A percentile compares a stretch with the other conserved stretches of the same genome.
These are phyloP conservation scores for Troides helena DNA, from an alignment of 2,888 invertebrate species.

Conservation along the genomic window DNA sequence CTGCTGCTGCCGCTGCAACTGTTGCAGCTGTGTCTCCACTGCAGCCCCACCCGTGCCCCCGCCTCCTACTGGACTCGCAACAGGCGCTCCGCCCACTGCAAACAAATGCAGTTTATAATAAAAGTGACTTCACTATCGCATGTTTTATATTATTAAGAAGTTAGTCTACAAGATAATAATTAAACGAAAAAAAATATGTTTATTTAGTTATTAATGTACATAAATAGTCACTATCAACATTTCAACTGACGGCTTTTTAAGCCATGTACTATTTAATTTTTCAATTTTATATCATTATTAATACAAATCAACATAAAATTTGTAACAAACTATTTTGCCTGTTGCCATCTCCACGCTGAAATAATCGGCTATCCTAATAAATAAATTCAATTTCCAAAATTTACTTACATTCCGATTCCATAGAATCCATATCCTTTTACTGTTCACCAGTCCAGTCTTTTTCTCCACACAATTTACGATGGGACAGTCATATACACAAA, in stretches of 20 bases:
- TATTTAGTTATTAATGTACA: too few species aligned
- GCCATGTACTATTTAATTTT: too few species aligned
- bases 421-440: conserved; percentile 33
- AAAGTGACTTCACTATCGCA: too few species aligned
- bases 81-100: conserved; percentile 38
- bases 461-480: background rate
- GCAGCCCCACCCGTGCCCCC: conserved; percentile 44
- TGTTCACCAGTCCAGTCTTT: background rate
- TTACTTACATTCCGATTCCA: conserved; percentile 36
- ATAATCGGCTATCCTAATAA: background rate
- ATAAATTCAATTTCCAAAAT: background rate
- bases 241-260: too few species aligned
- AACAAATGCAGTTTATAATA: background rate
- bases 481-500: conserved; percentile 5
- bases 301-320: too few species aligned
- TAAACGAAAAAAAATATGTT: too few species aligned
- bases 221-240: too few species aligned
- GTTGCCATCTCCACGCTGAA: background rate
- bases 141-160: too few species aligned
- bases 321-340: too few species aligned
- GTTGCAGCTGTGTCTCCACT: conserved; percentile 62
- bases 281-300: too few species aligned
- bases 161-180: too few species aligned
- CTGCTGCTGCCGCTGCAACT: conserved; percentile 82
- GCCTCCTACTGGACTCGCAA: conserved; percentile 40